Percentiles rank a stretch among this genome's conserved stretches.
These are phyloP conservation scores for Aramus guarauna DNA, from an alignment of 2,113 vertebrate genomes.

Conservation along the genomic window DNA sequence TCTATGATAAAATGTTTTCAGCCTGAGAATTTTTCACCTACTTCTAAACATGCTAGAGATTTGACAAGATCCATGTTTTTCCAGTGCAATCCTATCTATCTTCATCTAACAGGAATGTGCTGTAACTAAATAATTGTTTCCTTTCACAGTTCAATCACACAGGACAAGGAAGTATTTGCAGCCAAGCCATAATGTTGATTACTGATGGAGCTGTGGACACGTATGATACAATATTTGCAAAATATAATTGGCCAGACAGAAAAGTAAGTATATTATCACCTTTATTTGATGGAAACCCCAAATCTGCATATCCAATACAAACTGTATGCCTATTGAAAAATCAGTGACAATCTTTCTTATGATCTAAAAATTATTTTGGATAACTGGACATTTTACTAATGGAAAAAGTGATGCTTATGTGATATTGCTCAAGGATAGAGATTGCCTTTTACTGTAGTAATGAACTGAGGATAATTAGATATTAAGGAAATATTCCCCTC, in stretches of 20 bases:
- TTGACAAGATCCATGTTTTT: not conserved
- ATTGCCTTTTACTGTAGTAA: not conserved
- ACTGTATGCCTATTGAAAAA: not conserved
- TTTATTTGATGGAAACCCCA: not conserved
- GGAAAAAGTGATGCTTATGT: not conserved
- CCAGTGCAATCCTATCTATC: not conserved
- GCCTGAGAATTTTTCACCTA: not conserved
- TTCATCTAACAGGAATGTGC: not conserved
- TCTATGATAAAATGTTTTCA: not conserved
- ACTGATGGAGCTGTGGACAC: constrained; percentile 97
- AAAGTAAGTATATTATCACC: constrained; percentile 78
- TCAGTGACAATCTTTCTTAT: not conserved
- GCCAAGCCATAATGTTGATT: constrained; percentile 97
- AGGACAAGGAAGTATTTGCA: constrained; percentile 94
- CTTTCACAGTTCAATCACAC: constrained; percentile 90
- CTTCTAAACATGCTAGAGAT: not conserved
- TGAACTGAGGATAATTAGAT: not conserved
- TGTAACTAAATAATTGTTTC: not conserved
- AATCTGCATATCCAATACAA: not conserved
- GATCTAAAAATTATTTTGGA: not conserved
- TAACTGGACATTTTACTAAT: not conserved
- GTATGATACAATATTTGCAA: constrained; percentile 92
- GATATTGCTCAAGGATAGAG: not conserved
- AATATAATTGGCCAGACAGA: constrained; percentile 97
- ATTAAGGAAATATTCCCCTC: not conserved